phyloP scores from a whole-genome alignment of 2,797 vertebrate genomes.

The Agapornis canus region DNA sequence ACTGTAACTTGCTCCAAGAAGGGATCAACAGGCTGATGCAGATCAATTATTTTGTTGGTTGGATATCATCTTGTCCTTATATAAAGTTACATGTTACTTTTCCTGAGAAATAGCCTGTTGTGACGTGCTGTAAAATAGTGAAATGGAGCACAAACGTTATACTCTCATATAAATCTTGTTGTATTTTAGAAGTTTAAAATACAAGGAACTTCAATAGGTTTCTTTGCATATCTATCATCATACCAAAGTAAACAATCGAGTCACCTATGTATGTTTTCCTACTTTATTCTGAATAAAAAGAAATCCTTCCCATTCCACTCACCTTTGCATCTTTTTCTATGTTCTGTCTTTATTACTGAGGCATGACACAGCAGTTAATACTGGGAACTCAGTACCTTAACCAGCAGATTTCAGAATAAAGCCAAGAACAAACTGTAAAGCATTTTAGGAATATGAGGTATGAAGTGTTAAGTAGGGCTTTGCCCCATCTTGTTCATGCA shows the following conservation, averaged over 20 bases:
- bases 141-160: background rate
- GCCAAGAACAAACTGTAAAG: background rate
- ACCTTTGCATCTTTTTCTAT: background rate
- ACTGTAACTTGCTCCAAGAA: background rate
- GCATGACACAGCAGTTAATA: background rate
- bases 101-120: background rate
- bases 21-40: background rate
- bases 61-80: background rate
- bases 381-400: background rate
- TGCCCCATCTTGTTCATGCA: background rate
- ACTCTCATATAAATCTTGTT: background rate
- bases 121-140: background rate
- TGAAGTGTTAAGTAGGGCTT: background rate
- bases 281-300: background rate
- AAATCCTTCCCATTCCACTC: background rate
- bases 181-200: background rate
- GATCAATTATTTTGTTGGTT: background rate
- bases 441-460: background rate
- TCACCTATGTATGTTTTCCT: background rate
- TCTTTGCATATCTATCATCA: background rate
- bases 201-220: background rate
- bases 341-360: background rate
- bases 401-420: background rate
- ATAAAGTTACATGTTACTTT: background rate
- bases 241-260: background rate